phyloP scores from a whole-genome alignment of 2,888 invertebrate species.

The Aphrophora alni region DNA sequence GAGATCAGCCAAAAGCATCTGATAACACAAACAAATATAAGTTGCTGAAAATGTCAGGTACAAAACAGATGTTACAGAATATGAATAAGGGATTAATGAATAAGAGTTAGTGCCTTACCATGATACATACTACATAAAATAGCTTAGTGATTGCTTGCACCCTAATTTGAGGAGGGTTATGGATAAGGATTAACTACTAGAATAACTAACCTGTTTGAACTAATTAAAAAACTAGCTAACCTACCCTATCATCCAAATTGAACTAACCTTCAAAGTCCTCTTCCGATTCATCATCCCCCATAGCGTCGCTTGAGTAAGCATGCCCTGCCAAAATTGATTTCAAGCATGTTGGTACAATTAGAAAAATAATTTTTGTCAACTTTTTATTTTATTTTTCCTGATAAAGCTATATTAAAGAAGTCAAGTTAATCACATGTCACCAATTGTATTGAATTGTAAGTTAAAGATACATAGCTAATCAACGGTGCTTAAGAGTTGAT shows the following conservation, averaged over 20 bases:
- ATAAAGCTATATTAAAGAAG: neutral
- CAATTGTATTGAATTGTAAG: no score
- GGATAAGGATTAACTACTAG: neutral
- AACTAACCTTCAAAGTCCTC: slow-evolving; percentile 14
- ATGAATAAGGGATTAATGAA: neutral
- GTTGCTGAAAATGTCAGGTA: neutral
- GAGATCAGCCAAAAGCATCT: neutral
- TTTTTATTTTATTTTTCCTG: neutral
- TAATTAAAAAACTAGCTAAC: neutral
- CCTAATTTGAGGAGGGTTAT: neutral
- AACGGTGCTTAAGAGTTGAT: no score
- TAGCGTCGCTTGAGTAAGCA: neutral
- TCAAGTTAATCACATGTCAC: no score
- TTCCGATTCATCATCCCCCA: neutral
- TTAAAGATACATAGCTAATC: no score
- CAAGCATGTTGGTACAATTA: neutral
- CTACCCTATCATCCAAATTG: neutral
- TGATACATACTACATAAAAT: neutral
- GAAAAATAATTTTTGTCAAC: neutral
- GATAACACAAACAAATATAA: neutral
- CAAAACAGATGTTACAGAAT: neutral
- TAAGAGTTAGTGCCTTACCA: neutral
- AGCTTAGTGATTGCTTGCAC: neutral
- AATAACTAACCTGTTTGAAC: neutral
- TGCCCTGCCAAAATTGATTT: slow-evolving; percentile 6